Evolutionary conservation across 2,797 vertebrate species (phyloP).

Genomic region (Xerus rutilus): DNA sequence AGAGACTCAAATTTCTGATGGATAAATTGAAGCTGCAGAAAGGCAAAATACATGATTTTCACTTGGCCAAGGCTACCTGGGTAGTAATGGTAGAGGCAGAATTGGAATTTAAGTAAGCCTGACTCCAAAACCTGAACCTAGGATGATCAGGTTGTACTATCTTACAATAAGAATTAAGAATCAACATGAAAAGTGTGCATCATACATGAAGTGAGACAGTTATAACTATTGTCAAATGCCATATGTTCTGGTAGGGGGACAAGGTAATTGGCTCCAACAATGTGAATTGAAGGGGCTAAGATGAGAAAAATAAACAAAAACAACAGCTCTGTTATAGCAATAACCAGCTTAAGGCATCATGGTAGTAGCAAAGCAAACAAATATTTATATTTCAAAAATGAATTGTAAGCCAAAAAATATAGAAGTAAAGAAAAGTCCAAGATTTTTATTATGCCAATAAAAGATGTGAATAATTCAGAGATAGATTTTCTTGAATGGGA

Average conservation of each 20-base stretch:
- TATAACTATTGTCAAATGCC: not conserved
- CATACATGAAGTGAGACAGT: not conserved
- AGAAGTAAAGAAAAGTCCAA: not conserved
- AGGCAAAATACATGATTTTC: not conserved
- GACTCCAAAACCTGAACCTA: not conserved
- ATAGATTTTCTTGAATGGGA: constrained; percentile 2
- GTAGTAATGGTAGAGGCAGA: not conserved
- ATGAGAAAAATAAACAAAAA: constrained; percentile 40
- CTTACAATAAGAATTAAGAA: not conserved
- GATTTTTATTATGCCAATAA: not conserved
- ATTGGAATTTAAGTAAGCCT: not conserved
- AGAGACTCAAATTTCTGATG: not conserved
- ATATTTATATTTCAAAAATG: constrained; percentile 9
- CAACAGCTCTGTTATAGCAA: not conserved
- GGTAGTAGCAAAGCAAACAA: not conserved
- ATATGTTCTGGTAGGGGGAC: not conserved
- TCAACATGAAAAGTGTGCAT: not conserved
- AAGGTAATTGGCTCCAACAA: not conserved
- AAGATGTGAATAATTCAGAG: constrained; percentile 12
- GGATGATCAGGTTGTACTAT: not conserved
- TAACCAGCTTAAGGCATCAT: not conserved
- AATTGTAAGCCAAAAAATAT: not conserved
- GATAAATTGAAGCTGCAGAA: constrained; percentile 21
- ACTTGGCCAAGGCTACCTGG: not conserved
- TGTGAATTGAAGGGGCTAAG: not conserved